Evolutionary conservation across 2,888 invertebrate genomes (phyloP), one percentile per base, ranked within the genome.

Genomic region (Piscicola geometra): DNA sequence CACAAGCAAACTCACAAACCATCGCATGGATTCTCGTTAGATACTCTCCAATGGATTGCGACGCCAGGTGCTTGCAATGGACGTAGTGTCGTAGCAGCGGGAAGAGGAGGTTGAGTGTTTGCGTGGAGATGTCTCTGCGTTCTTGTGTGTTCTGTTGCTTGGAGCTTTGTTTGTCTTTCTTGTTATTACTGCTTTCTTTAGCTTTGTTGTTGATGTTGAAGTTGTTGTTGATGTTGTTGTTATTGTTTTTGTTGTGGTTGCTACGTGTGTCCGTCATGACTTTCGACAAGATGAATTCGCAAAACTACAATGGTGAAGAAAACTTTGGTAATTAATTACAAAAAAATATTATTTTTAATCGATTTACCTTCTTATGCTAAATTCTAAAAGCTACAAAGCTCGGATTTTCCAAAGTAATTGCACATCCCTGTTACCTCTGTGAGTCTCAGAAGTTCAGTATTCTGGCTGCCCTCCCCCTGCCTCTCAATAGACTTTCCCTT

Each of bases 191-290:
- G 25, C 5, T 56, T 56, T 25, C n/a, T 56, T 56, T 5, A 25
- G 3, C 60, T 56, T 56, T 56, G 41, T 41, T 41, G 64, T 64
- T 64, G 64, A 12, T 64, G 64, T 21, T 28, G 64, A 5, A 12
- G 64, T 30, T 64, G 64, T 30, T 64, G 64, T 30, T 64, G 64
- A 12, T 64, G 64, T 30, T 64, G 64, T 21, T 64, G 64, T 21
- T 28, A n/a, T 21, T 64, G 3, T 64, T 64, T 5, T 64, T 64
- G 64, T 64, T 64, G 64, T 64, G 5, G 64, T 64, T 64, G 25
- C 21, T 21, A 12, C 5, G 9, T n/a, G 33, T 15, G 25, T 18
- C n/a, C 3, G 60, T 56, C 60, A 56, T 15, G 21, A 56, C 21
- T 56, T 56, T 56, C 25, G 9, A 5, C 60, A 56, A 5, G 3